phyloP scores from a whole-genome alignment of 2,888 invertebrate species.

The Meghimatium bilineatum region DNA sequence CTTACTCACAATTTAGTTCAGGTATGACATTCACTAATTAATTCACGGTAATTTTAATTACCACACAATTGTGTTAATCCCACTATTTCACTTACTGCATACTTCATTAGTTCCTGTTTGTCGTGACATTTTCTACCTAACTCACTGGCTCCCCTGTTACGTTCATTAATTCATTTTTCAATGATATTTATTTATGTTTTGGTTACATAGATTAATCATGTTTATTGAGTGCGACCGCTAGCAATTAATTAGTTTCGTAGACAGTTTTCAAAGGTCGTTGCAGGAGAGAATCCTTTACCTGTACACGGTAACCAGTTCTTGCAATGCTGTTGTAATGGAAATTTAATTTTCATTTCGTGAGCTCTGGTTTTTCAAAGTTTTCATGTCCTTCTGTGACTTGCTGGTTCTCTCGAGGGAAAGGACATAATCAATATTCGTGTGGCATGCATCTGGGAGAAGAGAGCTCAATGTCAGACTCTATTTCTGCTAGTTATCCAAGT shows the following conservation, averaged over 20 bases:
- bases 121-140: neutral
- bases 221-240: neutral
- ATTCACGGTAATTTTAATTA: too few relatives aligned
- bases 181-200: neutral
- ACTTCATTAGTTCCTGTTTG: neutral
- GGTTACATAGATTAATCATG: neutral
- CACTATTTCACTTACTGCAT: too few relatives aligned
- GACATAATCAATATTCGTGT: neutral
- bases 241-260: neutral
- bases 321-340: neutral
- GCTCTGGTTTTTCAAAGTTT: neutral
- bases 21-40: too few relatives aligned
- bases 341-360: conserved; percentile 15
- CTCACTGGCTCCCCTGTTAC: neutral
- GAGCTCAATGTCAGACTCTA: neutral
- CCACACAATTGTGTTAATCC: too few relatives aligned
- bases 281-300: too few relatives aligned
- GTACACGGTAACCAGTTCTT: neutral
- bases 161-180: neutral
- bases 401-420: neutral
- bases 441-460: neutral
- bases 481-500: neutral
- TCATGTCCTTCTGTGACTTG: neutral
- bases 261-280: neutral
- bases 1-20: too few relatives aligned